phyloP scores from a whole-genome alignment of 2,888 invertebrate genomes.

The Myopa testacea region DNA sequence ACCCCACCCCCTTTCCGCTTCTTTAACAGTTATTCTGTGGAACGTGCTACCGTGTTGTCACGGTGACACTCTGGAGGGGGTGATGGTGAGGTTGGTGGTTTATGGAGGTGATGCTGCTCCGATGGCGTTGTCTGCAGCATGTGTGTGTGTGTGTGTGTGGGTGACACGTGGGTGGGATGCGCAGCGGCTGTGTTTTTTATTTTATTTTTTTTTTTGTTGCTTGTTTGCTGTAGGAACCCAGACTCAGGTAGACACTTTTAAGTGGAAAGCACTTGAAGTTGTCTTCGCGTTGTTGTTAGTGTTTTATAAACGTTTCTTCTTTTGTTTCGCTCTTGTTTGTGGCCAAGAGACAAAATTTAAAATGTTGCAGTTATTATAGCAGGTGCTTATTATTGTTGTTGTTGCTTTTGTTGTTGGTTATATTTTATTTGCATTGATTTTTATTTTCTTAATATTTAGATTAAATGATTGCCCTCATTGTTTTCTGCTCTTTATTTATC shows the following conservation, averaged over 20 bases:
- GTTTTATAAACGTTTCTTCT: neutral
- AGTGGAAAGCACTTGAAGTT: neutral
- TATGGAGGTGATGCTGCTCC: neutral
- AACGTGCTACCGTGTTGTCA: neutral
- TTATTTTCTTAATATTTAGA: too few species aligned
- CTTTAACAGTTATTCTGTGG: neutral
- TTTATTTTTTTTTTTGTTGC: neutral
- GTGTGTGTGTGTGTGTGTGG: constrained; percentile 28
- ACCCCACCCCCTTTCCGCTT: neutral
- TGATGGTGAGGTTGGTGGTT: neutral
- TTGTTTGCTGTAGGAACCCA: neutral
- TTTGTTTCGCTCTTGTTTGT: too few species aligned
- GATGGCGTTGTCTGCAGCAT: too few species aligned
- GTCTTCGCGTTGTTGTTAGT: neutral
- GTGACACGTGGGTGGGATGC: constrained; percentile 39
- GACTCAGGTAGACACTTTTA: neutral
- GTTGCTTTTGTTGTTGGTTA: constrained; percentile 30
- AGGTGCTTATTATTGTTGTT: constrained; percentile 26
- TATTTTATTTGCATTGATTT: too few species aligned
- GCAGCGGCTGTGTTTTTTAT: neutral
- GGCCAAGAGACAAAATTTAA: too few species aligned
- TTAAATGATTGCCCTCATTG: too few species aligned
- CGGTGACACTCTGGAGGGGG: neutral
- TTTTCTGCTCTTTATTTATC: too few species aligned
- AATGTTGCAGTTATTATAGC: too few species aligned